phyloP scores from a whole-genome alignment of 2,797 vertebrate species.

The Danionella dracula region DNA sequence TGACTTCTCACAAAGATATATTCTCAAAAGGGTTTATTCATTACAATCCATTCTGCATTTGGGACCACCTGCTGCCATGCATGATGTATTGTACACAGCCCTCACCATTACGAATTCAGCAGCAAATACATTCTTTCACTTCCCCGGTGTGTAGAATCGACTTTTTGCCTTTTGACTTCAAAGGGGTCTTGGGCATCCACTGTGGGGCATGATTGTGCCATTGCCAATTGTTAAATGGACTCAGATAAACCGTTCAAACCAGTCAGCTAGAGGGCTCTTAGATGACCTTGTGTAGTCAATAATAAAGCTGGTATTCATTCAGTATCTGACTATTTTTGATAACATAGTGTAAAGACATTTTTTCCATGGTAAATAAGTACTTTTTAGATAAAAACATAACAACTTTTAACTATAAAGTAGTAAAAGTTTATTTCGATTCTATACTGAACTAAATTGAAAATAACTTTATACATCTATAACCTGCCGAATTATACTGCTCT shows the following conservation, averaged over 20 bases:
- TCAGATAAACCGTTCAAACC: conserved; percentile 7
- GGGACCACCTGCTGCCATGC: conserved; percentile 47
- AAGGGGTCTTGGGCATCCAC: conserved; percentile 52
- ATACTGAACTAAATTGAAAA: too few species aligned
- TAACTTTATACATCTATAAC: too few species aligned
- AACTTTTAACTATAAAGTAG: too few species aligned
- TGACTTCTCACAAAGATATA: conserved; percentile 27
- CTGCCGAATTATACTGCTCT: too few species aligned
- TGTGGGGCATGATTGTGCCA: conserved; percentile 37
- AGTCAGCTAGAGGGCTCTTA: not conserved
- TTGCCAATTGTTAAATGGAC: conserved; percentile 31
- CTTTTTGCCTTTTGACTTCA: conserved; percentile 66
- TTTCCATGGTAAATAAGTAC: too few species aligned
- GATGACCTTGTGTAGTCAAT: conserved; percentile 5
- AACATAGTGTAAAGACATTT: too few species aligned
- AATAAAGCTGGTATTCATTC: conserved; percentile 39
- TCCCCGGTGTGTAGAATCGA: conserved; percentile 67
- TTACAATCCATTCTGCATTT: conserved; percentile 9
- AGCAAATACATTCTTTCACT: conserved; percentile 69
- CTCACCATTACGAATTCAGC: conserved; percentile 63
- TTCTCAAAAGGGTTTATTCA: conserved; percentile 26
- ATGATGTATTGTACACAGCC: conserved; percentile 53
- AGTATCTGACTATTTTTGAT: not conserved
- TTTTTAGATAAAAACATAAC: too few species aligned
- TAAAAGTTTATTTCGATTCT: too few species aligned